phyloP scores from a whole-genome alignment of 1,140 invertebrate species.

The Orchesella cincta region DNA sequence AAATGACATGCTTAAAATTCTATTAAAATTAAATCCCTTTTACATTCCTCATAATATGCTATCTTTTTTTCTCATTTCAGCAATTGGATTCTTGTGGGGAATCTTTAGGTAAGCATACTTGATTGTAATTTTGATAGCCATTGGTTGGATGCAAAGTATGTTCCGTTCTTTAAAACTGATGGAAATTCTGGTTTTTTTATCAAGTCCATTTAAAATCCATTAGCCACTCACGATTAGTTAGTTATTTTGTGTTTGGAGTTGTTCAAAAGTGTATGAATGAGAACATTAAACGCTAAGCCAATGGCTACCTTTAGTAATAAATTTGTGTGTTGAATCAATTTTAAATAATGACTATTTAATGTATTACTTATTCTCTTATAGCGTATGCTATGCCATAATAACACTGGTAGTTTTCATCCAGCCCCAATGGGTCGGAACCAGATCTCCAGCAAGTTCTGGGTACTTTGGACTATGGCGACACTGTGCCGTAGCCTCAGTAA shows the following conservation, averaged over 20 bases:
- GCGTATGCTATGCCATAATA: slow-evolving; percentile 94
- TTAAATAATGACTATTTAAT: not conserved
- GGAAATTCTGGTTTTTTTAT: no score
- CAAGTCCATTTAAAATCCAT: no score
- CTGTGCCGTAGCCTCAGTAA: slow-evolving; percentile 42
- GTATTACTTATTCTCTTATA: slow-evolving; percentile 56
- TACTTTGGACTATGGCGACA: slow-evolving; percentile 49
- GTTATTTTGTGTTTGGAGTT: no score
- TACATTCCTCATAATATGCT: slow-evolving; percentile 4
- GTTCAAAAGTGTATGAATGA: no score
- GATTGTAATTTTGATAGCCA: no score
- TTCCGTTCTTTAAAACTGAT: no score
- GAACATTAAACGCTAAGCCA: no score
- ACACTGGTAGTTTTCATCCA: slow-evolving; percentile 91
- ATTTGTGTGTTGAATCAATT: not conserved
- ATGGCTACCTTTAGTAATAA: no score
- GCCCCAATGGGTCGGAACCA: slow-evolving; percentile 74
- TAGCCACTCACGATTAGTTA: no score
- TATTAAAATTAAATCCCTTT: not conserved
- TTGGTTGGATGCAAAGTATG: no score
- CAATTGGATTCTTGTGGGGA: slow-evolving; percentile 94
- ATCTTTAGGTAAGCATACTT: slow-evolving; percentile 68
- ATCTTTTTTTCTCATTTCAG: slow-evolving; percentile 54
- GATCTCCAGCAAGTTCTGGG: slow-evolving; percentile 58
- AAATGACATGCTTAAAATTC: no score